Conservation (phyloP, 2,113 vertebrate genomes). For the Notothenia rossii region DNA sequence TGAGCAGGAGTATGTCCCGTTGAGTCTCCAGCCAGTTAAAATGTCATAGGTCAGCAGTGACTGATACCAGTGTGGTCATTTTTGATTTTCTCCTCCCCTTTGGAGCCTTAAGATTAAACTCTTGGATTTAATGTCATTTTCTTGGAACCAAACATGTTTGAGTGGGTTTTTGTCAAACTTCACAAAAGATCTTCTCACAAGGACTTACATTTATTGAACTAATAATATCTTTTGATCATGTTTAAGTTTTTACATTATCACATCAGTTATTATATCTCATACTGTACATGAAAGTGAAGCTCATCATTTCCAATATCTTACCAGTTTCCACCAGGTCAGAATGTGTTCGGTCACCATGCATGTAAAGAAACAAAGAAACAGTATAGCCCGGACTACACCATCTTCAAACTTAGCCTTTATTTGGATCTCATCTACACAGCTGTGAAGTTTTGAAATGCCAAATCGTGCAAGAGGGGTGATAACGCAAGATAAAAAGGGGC, state of each 20-base stretch:
- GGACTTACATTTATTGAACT: background rate
- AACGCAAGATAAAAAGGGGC: too few species aligned
- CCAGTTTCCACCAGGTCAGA: background rate
- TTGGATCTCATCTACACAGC: too few species aligned
- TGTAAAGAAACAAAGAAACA: background rate
- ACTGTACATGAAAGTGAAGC: background rate
- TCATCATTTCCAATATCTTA: background rate
- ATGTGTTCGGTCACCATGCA: background rate
- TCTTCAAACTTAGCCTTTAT: too few species aligned
- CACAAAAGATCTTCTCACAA: background rate
- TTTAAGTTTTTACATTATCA: background rate
- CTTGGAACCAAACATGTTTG: background rate
- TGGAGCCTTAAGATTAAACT: background rate
- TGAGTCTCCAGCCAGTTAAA: slow-evolving; percentile 38
- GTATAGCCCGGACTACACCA: too few species aligned
- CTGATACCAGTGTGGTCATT: slow-evolving; percentile 28
- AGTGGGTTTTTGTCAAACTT: background rate
- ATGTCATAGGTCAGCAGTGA: slow-evolving; percentile 25
- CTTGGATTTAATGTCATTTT: background rate
- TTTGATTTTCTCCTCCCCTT: slow-evolving; percentile 18
- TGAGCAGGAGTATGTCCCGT: slow-evolving; percentile 37
- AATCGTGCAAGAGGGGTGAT: too few species aligned
- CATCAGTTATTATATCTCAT: background rate
- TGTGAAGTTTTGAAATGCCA: too few species aligned
- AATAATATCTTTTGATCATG: background rate